Percentiles rank a stretch among this genome's conserved stretches.
phyloP scores from a whole-genome alignment of 2,888 invertebrate species.

The Schizaphis graminum region DNA sequence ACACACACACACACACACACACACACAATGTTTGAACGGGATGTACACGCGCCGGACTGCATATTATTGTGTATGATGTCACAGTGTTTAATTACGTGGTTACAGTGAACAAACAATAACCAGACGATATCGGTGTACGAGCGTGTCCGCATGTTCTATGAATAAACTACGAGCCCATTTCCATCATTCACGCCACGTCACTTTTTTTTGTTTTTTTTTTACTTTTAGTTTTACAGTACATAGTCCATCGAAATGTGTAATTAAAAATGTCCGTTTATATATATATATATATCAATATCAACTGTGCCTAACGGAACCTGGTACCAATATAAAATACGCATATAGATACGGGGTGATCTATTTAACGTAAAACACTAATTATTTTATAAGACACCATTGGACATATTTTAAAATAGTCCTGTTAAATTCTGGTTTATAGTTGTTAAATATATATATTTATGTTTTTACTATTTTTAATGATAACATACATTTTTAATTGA shows the following conservation, averaged over 20 bases:
- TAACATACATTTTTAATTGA: too few relatives aligned
- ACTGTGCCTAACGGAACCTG: constrained; percentile 52
- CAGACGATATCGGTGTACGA: background rate
- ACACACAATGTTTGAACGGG: background rate
- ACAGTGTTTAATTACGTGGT: background rate
- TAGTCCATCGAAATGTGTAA: constrained; percentile 24
- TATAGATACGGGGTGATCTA: too few relatives aligned
- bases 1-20: too few relatives aligned
- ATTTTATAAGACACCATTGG: too few relatives aligned
- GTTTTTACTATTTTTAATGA: too few relatives aligned
- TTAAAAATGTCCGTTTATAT: constrained; percentile 15
- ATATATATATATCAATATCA: too few relatives aligned
- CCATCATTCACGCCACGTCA: background rate
- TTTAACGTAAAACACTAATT: too few relatives aligned
- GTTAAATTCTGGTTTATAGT: too few relatives aligned
- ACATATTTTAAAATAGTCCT: too few relatives aligned
- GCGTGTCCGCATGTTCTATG: background rate
- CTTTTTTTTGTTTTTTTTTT: background rate
- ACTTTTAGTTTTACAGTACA: background rate
- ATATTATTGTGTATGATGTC: background rate
- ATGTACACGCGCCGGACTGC: background rate
- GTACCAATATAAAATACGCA: background rate
- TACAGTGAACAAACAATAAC: background rate
- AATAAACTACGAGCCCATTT: background rate
- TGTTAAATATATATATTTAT: background rate